These are phyloP conservation scores for Leptopilina myrica DNA, from an alignment of 2,888 invertebrate species.

Conservation along the genomic window DNA sequence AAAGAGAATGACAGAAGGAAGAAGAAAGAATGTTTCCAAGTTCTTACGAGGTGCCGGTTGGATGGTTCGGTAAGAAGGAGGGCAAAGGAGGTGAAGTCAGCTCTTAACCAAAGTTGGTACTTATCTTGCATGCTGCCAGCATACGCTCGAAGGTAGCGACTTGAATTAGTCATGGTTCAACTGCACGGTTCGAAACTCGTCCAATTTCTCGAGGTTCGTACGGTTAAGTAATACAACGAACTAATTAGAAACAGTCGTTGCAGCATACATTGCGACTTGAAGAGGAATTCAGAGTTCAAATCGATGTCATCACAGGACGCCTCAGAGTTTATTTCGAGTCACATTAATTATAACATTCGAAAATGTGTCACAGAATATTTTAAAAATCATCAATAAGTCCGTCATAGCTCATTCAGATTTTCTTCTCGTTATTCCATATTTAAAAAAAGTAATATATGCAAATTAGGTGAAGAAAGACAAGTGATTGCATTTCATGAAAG, in stretches of 20 bases:
- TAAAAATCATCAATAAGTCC: no score
- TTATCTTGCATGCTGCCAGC: slow-evolving; percentile 40
- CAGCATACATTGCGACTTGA: slow-evolving; percentile 52
- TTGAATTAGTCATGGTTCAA: slow-evolving; percentile 67
- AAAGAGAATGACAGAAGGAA: background rate
- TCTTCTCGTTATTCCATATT: no score
- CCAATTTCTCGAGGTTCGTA: slow-evolving; percentile 63
- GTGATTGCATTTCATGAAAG: no score
- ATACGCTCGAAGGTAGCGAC: slow-evolving; percentile 54
- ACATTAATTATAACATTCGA: slow-evolving; percentile 25
- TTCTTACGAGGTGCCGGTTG: background rate
- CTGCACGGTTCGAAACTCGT: slow-evolving; percentile 65
- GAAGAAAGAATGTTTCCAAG: slow-evolving; percentile 4
- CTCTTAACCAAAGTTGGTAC: slow-evolving; percentile 42
- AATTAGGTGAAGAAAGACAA: no score
- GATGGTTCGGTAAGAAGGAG: background rate
- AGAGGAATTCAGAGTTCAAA: slow-evolving; percentile 45
- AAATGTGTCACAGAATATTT: slow-evolving; percentile 5
- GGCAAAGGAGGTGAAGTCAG: slow-evolving; percentile 27
- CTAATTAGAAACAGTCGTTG: slow-evolving; percentile 69
- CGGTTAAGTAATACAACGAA: slow-evolving; percentile 66
- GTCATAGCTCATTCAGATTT: no score
- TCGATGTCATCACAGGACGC: slow-evolving; percentile 44
- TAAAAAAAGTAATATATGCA: no score
- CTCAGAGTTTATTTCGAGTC: slow-evolving; percentile 29